Base-by-base conservation (phyloP, 2,797 vertebrate species). In the Menidia menidia region DNA sequence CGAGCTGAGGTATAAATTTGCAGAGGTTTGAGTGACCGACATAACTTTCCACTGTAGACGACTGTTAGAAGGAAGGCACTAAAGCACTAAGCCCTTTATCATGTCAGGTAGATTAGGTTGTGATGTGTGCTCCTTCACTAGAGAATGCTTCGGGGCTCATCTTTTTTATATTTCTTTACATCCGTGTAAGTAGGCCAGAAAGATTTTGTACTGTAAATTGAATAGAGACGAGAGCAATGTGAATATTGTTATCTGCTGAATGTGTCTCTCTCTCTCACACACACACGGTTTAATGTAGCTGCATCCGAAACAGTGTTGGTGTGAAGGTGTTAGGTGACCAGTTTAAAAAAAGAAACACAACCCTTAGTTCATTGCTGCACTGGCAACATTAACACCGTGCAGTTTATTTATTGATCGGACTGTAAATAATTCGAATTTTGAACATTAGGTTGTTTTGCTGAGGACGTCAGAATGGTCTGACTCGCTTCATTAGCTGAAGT, bases 11-110 rank as follows among this genome's bases (percentile, higher is more conserved):
- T 48, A 41, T 35, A 62, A 73, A 75, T 71, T 35, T 39, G 25
- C 25, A 25, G 25, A 25, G 25, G 25, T 25, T 25, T 25, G 25
- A 25, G 25, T 25, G 18, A 71, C 54, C 56, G 53, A 30, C 18
- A 3, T 18, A 39, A 53, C 64, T 79, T 67, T 63, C 32, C 69
- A 78, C 58, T 35, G 43, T 64, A 69, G 62, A 68, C 10, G 82
- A 92, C 86, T 89, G 91, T 91, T 87, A 87, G 51, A 81, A 78
- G 62, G 51, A 74, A 80, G 18, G 61, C 56, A 81, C 77, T 55
- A 75, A 76, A 83, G 81, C 77, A 70, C 82, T 75, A 60, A 89
- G 84, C 81, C 75, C 69, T 85, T 90, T 85, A 86, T 80, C 32
- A 48, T 77, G 60, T 65, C 55, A 64, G 61, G 69, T 77, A 75